Conservation (phyloP, 2,113 vertebrate species). For the Aphyosemion australe region DNA sequence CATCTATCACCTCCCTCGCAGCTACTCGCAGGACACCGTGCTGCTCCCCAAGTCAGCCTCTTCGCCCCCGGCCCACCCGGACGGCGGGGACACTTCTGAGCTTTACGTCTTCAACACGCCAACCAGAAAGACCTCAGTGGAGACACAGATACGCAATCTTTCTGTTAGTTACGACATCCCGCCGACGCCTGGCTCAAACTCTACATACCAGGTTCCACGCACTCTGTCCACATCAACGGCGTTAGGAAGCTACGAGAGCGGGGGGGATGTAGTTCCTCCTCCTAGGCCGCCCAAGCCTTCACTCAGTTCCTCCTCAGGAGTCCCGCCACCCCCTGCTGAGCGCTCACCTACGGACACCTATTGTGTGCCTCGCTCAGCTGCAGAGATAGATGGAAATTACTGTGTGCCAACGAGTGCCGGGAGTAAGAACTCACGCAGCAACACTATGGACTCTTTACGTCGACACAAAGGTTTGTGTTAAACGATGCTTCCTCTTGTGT, state of each 20-base stretch:
- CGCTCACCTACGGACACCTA: slow-evolving; percentile 90
- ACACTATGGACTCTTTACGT: slow-evolving; percentile 88
- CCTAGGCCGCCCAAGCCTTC: slow-evolving; percentile 95
- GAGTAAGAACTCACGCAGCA: slow-evolving; percentile 85
- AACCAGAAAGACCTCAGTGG: slow-evolving; percentile 81
- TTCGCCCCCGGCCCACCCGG: slow-evolving; percentile 79
- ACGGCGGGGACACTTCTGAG: slow-evolving; percentile 80
- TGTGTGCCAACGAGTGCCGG: slow-evolving; percentile 83
- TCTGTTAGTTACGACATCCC: slow-evolving; percentile 96
- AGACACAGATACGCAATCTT: slow-evolving; percentile 87
- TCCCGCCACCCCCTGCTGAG: slow-evolving; percentile 78
- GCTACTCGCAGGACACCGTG: slow-evolving; percentile 92
- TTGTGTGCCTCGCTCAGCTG: slow-evolving; percentile 81
- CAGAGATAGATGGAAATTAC: slow-evolving; percentile 91
- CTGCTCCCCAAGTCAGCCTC: slow-evolving; percentile 85
- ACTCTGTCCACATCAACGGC: slow-evolving; percentile 78
- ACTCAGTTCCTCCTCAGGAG: slow-evolving; percentile 66
- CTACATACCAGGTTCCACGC: slow-evolving; percentile 91
- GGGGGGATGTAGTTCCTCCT: slow-evolving; percentile 87
- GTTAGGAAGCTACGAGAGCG: slow-evolving; percentile 59
- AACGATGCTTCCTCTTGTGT: background rate
- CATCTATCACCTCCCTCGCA: slow-evolving; percentile 92
- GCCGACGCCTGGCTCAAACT: slow-evolving; percentile 89
- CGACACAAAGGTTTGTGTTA: slow-evolving; percentile 88
- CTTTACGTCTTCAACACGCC: slow-evolving; percentile 88